Evolutionary conservation across 2,797 vertebrate genomes (phyloP).

Genomic region (Gallinago stenura): DNA sequence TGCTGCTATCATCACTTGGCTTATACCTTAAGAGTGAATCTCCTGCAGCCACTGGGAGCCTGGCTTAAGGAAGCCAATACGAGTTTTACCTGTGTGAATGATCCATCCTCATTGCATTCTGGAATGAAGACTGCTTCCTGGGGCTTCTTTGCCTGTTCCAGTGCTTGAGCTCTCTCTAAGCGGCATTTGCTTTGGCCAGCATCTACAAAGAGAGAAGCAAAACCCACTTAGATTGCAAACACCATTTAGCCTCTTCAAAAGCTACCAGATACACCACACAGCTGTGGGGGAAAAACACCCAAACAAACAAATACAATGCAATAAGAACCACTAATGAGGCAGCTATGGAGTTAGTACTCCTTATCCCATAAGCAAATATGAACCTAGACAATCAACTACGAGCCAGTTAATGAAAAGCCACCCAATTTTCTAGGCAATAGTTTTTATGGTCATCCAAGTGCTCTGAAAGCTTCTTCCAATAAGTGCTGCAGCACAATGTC

Average conservation of each 20-base stretch:
- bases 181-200: slow-evolving; percentile 93
- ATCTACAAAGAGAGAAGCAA: slow-evolving; percentile 78
- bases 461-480: not conserved
- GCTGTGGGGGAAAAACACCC: rapidly evolving
- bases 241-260: not conserved
- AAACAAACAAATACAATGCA: not conserved
- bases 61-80: not conserved
- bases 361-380: not conserved
- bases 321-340: not conserved
- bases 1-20: not conserved
- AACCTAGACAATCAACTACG: not conserved
- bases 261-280: not conserved
- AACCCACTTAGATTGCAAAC: not conserved
- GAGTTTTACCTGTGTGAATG: slow-evolving; percentile 89
- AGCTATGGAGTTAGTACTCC: not conserved
- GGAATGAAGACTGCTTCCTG: slow-evolving; percentile 96
- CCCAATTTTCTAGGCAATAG: not conserved
- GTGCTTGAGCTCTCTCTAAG: slow-evolving; percentile 90
- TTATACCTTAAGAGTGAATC: not conserved
- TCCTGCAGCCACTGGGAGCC: not conserved
- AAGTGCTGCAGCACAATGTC: not conserved
- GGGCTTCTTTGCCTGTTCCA: slow-evolving; percentile 91
- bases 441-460: not conserved
- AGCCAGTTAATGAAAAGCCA: not conserved
- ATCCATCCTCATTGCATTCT: slow-evolving; percentile 96